Percentiles rank a stretch among this genome's conserved stretches.
Conservation (phyloP, 2,797 vertebrate genomes). For the Rhynchotus rufescens region DNA sequence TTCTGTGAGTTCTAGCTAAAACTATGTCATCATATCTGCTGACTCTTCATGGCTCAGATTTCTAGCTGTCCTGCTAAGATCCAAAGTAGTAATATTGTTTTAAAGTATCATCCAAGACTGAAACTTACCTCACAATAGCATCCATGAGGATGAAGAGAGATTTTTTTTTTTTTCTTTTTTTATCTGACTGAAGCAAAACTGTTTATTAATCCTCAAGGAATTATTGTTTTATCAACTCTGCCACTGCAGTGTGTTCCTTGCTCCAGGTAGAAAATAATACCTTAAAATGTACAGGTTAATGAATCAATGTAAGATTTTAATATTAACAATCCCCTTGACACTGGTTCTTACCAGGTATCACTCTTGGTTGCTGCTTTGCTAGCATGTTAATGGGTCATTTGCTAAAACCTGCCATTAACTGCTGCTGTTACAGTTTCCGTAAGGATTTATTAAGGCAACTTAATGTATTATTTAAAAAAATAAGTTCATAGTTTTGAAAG, state of each 20-base stretch:
- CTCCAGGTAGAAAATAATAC: slow-evolving; percentile 19
- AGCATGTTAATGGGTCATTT: slow-evolving; percentile 63
- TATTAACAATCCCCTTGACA: slow-evolving; percentile 62
- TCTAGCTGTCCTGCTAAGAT: neutral
- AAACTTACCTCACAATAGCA: slow-evolving; percentile 20
- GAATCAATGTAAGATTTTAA: slow-evolving; percentile 59
- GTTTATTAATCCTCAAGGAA: slow-evolving; percentile 30
- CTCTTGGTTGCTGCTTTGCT: slow-evolving; percentile 40
- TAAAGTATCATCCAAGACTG: neutral
- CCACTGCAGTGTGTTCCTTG: neutral
- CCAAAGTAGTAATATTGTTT: neutral
- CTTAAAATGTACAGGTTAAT: slow-evolving; percentile 51
- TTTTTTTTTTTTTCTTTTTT: neutral
- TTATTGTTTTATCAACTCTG: slow-evolving; percentile 26
- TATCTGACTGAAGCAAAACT: slow-evolving; percentile 8
- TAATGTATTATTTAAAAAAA: slow-evolving; percentile 64
- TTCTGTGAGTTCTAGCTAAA: neutral
- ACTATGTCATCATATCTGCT: neutral
- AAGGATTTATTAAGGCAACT: slow-evolving; percentile 56
- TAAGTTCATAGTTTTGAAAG: slow-evolving; percentile 6
- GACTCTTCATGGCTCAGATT: neutral
- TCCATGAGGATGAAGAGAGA: neutral
- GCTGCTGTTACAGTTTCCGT: slow-evolving; percentile 41
- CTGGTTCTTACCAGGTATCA: slow-evolving; percentile 46
- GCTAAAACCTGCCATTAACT: slow-evolving; percentile 62